Base-by-base conservation (phyloP, 2,888 invertebrate species). In the Acleris cristana region DNA sequence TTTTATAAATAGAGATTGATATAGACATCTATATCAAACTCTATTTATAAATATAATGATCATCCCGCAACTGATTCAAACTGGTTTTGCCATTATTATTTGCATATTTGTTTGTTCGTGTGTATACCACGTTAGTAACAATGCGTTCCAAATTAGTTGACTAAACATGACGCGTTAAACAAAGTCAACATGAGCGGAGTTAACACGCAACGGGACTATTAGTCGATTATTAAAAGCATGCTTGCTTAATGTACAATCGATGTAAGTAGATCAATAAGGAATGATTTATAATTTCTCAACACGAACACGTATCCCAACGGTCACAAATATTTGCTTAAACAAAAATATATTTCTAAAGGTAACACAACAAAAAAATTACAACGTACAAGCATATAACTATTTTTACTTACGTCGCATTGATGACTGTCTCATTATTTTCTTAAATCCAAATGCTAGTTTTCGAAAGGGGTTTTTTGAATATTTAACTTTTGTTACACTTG, bases 161-260 rank as follows among this genome's bases (percentile, higher is more conserved):
- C 59, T 69, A 69, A 64, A 70, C 65, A 68, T 62, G 64, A 60
- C 71, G 72, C 70, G 72, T 70, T 72, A 74, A 73, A 74, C 73
- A 77, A 81, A 83, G 76, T 76, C 76, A 76, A 79, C 75, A 74
- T 72, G 72, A 74, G 77, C 73, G 77, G 78, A 48, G 48, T 48
- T 76, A 78, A 73, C 88, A 89, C 88, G 88, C 89, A 75, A 89
- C 79, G 67, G 71, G 73, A 78, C 87, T 82, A 88, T 88, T 89
- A 86, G 83, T 80, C 75, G 76, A 79, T 84, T 84, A 85, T 86
- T 84, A 86, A 87, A 86, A 80, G 81, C 82, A 81, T 85, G 83
- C 83, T 84, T 85, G 83, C 83, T 84, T 85, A 83, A 88, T 83
- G 80, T 77, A 76, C 78, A 84, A 83, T 85, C 86, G 84, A 87